A percentile compares a stretch with the other conserved stretches of the same genome.
Conservation (phyloP, 2,797 vertebrate species). For the Columba guinea region DNA sequence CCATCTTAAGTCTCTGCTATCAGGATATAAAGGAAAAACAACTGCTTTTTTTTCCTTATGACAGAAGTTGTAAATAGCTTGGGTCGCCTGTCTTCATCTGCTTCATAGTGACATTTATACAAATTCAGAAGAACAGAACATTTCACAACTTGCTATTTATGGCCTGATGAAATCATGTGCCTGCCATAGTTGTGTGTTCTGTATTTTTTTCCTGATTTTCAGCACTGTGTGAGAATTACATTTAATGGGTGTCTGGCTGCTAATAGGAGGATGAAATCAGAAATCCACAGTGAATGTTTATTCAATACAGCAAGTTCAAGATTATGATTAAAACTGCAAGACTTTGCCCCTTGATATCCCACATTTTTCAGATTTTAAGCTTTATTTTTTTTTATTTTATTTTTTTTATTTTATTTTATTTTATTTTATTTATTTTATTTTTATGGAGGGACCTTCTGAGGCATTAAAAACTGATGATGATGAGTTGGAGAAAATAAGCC, state of each 20-base stretch:
- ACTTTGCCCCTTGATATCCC: background rate
- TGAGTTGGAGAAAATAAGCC: background rate
- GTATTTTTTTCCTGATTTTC: background rate
- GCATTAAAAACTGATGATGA: background rate
- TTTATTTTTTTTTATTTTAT: background rate
- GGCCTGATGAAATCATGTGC: background rate
- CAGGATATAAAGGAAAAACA: background rate
- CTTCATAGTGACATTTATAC: background rate
- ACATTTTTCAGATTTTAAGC: background rate
- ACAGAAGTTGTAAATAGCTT: background rate
- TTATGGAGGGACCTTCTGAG: background rate
- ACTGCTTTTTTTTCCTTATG: background rate
- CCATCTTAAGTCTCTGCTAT: background rate
- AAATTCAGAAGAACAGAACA: slow-evolving; percentile 1
- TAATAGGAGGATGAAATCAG: slow-evolving; percentile 37
- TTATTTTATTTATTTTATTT: background rate
- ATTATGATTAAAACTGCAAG: background rate
- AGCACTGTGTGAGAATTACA: background rate
- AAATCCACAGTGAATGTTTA: background rate
- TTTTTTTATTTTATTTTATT: too few species aligned
- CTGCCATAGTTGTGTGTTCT: background rate
- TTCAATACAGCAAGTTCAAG: background rate
- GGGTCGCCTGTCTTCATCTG: background rate
- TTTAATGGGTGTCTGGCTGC: slow-evolving; percentile 19
- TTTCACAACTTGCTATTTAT: slow-evolving; percentile 38